phyloP scores from a whole-genome alignment of 2,113 vertebrate genomes.

The Rhabdornis inornatus region DNA sequence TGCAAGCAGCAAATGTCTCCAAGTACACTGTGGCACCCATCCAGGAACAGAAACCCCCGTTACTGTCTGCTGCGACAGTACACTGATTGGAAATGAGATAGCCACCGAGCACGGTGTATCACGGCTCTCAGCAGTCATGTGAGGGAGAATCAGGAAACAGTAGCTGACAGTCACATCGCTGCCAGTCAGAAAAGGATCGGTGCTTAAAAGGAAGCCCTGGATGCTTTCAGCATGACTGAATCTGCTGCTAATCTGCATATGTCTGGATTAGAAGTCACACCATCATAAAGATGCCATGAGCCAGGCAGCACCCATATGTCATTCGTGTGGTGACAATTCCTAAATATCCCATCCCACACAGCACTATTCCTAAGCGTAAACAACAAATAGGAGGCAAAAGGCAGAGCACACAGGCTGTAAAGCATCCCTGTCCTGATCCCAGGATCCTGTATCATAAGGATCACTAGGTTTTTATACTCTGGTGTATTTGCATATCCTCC shows the following conservation, averaged over 20 bases:
- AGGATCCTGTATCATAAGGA: not conserved
- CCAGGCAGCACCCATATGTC: constrained; percentile 55
- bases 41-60: constrained; percentile 52
- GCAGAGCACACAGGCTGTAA: not conserved
- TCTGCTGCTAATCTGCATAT: constrained; percentile 37
- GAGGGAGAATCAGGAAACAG: constrained; percentile 61
- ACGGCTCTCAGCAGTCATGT: constrained; percentile 57
- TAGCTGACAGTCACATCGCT: constrained; percentile 56
- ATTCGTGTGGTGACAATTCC: constrained; percentile 40
- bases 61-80: constrained; percentile 4
- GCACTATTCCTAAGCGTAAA: constrained; percentile 7
- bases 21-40: constrained; percentile 57
- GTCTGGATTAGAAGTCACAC: constrained; percentile 67
- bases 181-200: constrained; percentile 23
- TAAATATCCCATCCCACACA: constrained; percentile 42
- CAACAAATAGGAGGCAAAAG: constrained; percentile 41
- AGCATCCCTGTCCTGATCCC: not conserved
- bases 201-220: constrained; percentile 61
- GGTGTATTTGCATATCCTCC: not conserved
- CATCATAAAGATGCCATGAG: constrained; percentile 45
- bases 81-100: constrained; percentile 38
- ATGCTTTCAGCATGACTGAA: constrained; percentile 45
- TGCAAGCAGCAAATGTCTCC: constrained; percentile 64
- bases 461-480: not conserved
- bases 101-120: constrained; percentile 1